Evolutionary conservation across 92 coral and sea anemone genomes (phyloP), one percentile per base, ranked within the genome.

Genomic region (Nematostella vectensis): DNA sequence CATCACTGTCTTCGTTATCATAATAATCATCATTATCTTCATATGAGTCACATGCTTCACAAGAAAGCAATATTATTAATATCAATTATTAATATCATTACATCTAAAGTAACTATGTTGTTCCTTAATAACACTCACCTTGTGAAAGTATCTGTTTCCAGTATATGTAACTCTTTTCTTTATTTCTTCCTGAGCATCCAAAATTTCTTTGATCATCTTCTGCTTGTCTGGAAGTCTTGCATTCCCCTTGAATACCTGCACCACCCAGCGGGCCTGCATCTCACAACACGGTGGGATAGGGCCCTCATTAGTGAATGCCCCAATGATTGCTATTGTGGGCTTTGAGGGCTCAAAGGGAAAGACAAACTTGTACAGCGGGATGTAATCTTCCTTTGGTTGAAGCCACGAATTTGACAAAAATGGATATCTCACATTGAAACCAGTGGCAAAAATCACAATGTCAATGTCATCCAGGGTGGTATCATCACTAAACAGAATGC

Each of bases 191-290:
- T 40, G 51, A 23, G 52, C 52, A 27, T 24, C 31, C 43, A 26
- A 43, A 20, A 84, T 51, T 28, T 75, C 88, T 42, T 56, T 60
- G 40, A 53, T 43, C 96, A 89, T 85, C 11, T 48, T 44, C 42
- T 85, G 69, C 25, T 57, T 27, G 56, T 54, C 31, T 2, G 96
- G 95, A 43, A 89, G 63, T 11, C 15, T 51, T 19, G 59, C 65
- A 20, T 68, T 57, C 3, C 87, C 85, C 19, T 56, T 51, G 52
- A 89, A 89, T 0, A 89, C 89, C 24, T 75, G 77, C 6, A 57
- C 75, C 4, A 89, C 95, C 85, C 81, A 87, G 43, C 96, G 85
- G 4, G 83, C 73, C 54, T 89, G 96, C 37, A 80, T 49, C 66
- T 89, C 96, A 11, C 6, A 1, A 0, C 71, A n/a, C 0, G 96